These are phyloP conservation scores for Deilephila porcellus DNA, from an alignment of 2,888 invertebrate species.

Conservation along the genomic window DNA sequence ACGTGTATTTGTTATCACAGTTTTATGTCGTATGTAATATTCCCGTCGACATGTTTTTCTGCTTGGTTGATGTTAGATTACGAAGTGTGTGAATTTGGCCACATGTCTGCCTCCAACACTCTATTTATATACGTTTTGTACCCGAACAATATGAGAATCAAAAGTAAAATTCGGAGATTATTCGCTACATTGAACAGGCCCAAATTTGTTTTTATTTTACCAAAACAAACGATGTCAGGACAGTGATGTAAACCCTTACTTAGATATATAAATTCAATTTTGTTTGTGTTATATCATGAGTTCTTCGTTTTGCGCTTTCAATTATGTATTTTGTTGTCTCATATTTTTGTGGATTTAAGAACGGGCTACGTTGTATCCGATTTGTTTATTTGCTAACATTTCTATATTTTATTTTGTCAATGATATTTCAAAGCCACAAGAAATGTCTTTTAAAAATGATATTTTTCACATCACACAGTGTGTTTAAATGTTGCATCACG, in stretches of 20 bases:
- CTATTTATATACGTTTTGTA: slow-evolving; percentile 23
- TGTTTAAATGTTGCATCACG: too few species aligned
- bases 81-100: slow-evolving; percentile 20
- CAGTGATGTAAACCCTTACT: background rate
- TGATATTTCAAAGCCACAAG: too few species aligned
- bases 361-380: too few species aligned
- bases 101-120: slow-evolving; percentile 17
- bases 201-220: slow-evolving; percentile 13
- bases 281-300: background rate
- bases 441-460: too few species aligned
- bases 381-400: too few species aligned
- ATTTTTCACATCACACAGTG: too few species aligned
- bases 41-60: slow-evolving; percentile 17
- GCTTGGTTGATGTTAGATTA: slow-evolving; percentile 25
- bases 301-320: background rate
- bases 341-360: background rate
- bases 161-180: slow-evolving; percentile 17
- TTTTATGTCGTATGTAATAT: slow-evolving; percentile 19
- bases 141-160: slow-evolving; percentile 1
- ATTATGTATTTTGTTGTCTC: background rate
- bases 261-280: background rate
- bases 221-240: background rate
- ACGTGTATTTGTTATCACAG: slow-evolving; percentile 15
- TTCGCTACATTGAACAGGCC: slow-evolving; percentile 5
- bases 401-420: too few species aligned